Conservation (phyloP, 2,888 invertebrate genomes). For the Agriopis marginaria region DNA sequence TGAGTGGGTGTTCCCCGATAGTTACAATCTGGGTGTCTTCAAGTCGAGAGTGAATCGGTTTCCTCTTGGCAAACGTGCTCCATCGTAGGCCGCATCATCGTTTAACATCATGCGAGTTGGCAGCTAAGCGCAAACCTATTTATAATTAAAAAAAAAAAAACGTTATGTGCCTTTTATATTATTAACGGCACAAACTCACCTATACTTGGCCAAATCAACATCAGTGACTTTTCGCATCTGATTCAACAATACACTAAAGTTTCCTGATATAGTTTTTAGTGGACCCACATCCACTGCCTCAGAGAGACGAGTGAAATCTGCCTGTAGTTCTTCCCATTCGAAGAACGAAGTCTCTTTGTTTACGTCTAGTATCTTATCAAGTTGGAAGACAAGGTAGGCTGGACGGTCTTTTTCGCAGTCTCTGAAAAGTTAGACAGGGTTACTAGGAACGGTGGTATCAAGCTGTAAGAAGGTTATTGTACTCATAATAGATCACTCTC, state of each 20-base stretch:
- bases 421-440: slow-evolving; percentile 70
- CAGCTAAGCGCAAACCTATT: too few relatives aligned
- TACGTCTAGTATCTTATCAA: slow-evolving; percentile 89
- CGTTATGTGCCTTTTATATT: too few relatives aligned
- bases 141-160: too few relatives aligned
- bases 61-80: too few relatives aligned
- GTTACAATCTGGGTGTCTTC: too few relatives aligned
- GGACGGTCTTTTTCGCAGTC: slow-evolving; percentile 90
- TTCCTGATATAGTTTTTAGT: slow-evolving; percentile 85
- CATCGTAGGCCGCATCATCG: too few relatives aligned
- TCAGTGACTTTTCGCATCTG: slow-evolving; percentile 85
- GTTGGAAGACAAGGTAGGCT: slow-evolving; percentile 90
- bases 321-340: slow-evolving; percentile 87
- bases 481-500: too few relatives aligned
- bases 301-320: slow-evolving; percentile 82
- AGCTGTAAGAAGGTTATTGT: too few relatives aligned
- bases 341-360: slow-evolving; percentile 89
- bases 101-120: too few relatives aligned
- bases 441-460: too few relatives aligned
- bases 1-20: too few relatives aligned
- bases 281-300: slow-evolving; percentile 84
- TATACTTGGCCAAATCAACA: slow-evolving; percentile 87
- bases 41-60: too few relatives aligned
- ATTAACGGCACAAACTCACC: slow-evolving; percentile 59
- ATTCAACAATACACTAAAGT: slow-evolving; percentile 85